Evolutionary conservation across 2,797 vertebrate genomes (phyloP).

Genomic region (Sebastes vulpes): DNA sequence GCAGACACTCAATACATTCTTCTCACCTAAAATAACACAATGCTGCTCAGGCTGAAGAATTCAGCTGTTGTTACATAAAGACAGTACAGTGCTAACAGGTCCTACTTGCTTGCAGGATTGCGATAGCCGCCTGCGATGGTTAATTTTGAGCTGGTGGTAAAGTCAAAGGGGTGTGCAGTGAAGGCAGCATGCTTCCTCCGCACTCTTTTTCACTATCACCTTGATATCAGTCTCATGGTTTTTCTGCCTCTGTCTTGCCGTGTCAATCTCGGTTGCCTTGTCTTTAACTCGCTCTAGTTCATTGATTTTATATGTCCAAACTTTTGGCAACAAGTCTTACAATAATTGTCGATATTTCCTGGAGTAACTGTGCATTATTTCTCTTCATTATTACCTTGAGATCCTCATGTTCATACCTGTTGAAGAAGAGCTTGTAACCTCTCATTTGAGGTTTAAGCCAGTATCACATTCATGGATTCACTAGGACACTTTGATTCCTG

Average conservation of each 20-base stretch:
- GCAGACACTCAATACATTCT: not conserved
- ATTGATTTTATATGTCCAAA: not conserved
- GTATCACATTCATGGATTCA: not conserved
- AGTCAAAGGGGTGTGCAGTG: not conserved
- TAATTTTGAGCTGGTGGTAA: not conserved
- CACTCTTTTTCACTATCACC: not conserved
- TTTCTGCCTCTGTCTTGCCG: not conserved
- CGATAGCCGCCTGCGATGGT: not conserved
- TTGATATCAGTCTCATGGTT: not conserved
- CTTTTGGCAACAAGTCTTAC: not conserved
- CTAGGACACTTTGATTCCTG: not conserved
- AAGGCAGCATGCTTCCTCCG: constrained; percentile 1
- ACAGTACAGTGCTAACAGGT: not conserved
- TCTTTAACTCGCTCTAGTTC: not conserved
- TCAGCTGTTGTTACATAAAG: not conserved
- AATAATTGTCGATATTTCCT: not conserved
- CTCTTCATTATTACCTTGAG: constrained; percentile 8
- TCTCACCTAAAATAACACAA: not conserved
- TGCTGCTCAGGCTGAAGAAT: constrained; percentile 13
- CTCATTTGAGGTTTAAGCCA: not conserved
- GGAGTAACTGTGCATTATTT: too few species aligned
- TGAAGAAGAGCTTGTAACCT: not conserved
- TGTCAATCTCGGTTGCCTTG: not conserved
- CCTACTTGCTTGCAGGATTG: not conserved
- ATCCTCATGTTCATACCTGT: not conserved